Evolutionary conservation across 2,888 invertebrate genomes (phyloP).

Genomic region (Epiperipatus broadwayi): DNA sequence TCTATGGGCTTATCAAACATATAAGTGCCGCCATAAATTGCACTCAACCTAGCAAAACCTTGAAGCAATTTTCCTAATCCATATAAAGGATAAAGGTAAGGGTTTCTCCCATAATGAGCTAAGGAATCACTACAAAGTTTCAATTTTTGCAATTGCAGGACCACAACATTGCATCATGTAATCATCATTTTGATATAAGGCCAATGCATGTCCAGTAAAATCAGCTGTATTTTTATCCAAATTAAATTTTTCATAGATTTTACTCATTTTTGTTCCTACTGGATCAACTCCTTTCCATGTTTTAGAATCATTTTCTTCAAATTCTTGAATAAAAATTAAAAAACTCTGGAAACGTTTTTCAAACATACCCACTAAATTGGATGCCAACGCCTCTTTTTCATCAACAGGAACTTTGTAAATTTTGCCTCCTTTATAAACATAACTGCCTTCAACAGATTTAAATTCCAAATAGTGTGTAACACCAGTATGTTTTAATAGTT

Average conservation of each 20-base stretch:
- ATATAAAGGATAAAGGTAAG: slow-evolving; percentile 97
- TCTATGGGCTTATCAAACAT: slow-evolving; percentile 98
- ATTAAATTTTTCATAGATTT: slow-evolving; percentile 80
- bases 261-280: slow-evolving; percentile 58
- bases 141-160: no score
- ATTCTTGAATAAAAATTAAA: slow-evolving; percentile 83
- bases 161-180: slow-evolving; percentile 30
- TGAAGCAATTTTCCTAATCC: slow-evolving; percentile 96
- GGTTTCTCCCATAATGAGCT: slow-evolving; percentile 93
- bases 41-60: slow-evolving; percentile 62
- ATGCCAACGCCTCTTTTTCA: slow-evolving; percentile 87
- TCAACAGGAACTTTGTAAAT: slow-evolving; percentile 96
- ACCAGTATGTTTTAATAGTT: slow-evolving; percentile 90
- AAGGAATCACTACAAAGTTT: slow-evolving; percentile 93
- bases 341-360: slow-evolving; percentile 97
- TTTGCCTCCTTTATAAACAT: slow-evolving; percentile 93
- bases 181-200: slow-evolving; percentile 48
- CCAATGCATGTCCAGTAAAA: slow-evolving; percentile 94
- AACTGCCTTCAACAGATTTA: slow-evolving; percentile 94
- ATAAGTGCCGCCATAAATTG: slow-evolving; percentile 98
- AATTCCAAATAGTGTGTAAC: slow-evolving; percentile 97
- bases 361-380: slow-evolving; percentile 94
- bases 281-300: slow-evolving; percentile 92
- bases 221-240: slow-evolving; percentile 93
- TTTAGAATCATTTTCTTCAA: slow-evolving; percentile 68